phyloP scores from a whole-genome alignment of 1,140 invertebrate species.

The Oscheius sp. region DNA sequence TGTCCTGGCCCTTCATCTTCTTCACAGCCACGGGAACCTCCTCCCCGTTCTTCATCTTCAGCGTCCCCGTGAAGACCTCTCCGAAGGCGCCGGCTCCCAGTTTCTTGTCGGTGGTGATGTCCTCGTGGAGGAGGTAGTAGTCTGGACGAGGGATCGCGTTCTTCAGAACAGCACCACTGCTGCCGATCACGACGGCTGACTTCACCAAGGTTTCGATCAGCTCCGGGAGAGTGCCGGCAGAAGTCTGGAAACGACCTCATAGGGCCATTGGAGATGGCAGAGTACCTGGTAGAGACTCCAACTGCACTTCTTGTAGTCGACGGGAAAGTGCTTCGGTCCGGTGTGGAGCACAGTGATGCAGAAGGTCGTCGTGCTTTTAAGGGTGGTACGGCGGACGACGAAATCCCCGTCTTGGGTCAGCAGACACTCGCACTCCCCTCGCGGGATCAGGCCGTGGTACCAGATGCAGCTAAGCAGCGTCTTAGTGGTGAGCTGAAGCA shows the following conservation, averaged over 20 bases:
- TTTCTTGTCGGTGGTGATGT: constrained; percentile 32
- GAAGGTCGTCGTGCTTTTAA: constrained; percentile 70
- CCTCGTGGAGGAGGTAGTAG: constrained; percentile 43
- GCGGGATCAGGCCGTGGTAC: constrained; percentile 60
- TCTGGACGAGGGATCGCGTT: constrained; percentile 39
- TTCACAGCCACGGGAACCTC: constrained; percentile 83
- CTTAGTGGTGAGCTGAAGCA: not conserved
- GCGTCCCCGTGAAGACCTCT: constrained; percentile 86
- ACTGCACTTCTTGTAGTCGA: constrained; percentile 10
- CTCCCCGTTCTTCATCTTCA: constrained; percentile 75
- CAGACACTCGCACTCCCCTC: constrained; percentile 6
- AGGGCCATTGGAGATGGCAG: not conserved
- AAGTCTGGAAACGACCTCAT: constrained; percentile 13
- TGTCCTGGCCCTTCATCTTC: constrained; percentile 85
- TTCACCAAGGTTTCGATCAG: constrained; percentile 25
- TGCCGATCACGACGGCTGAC: constrained; percentile 19
- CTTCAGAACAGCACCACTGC: constrained; percentile 33
- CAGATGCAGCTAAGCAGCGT: constrained; percentile 65
- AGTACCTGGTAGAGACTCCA: constrained; percentile 6
- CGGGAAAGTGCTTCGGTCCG: constrained; percentile 5
- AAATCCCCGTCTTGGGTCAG: constrained; percentile 13
- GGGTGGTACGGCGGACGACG: constrained; percentile 63
- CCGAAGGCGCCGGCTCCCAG: constrained; percentile 74
- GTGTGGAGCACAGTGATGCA: constrained; percentile 8
- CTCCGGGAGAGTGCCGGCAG: constrained; percentile 25